Base-by-base conservation (phyloP, 2,113 vertebrate species). In the Pundamilia nyererei region DNA sequence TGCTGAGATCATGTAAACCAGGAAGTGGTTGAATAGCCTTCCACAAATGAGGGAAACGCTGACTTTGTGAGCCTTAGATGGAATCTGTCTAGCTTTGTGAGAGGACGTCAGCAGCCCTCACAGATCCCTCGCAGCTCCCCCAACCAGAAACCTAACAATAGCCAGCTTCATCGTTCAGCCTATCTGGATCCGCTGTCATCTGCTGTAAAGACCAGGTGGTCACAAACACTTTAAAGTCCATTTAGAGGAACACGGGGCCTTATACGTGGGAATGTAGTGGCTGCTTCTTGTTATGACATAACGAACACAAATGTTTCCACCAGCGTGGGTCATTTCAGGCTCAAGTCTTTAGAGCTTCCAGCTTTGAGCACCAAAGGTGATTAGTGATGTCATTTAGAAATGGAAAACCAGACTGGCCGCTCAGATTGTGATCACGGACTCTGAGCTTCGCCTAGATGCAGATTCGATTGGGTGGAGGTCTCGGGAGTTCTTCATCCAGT, bases 1-100 rank as follows among this genome's bases (percentile, higher is more conserved):
- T 86, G 83, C 87, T 88, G 89, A 33, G 65, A 83, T 94, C 91
- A 85, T 85, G 84, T 89, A 86, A 93, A 94, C 86, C 89, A 92
- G 94, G 94, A 94, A 94, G 91, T 93, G 88, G 40, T 89, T 94
- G 86, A 93, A 95, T 93, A 84, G 90, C 87, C 77, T 83, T 54
- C 77, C 85, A 95, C 93, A 94, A 94, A 94, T 85, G 86, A 89
- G 87, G 94, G 93, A 95, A 95, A 91, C 80, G 91, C 92, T 92
- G 92, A 90, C 83, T 90, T 89, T 93, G 90, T 94, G 77, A 38
- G 77, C 80, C 24, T 19, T 49, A 92, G 91, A 92, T 92, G 85
- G 38, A 91, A 93, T 95, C 93, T 62, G 53, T 72, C 0, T 4
- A n/a, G 83, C 88, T 95, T 93, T 94, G 89, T 92, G 54, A 89